These are phyloP conservation scores for Hydrotaea diabolus DNA, from an alignment of 2,888 invertebrate species.

Conservation along the genomic window DNA sequence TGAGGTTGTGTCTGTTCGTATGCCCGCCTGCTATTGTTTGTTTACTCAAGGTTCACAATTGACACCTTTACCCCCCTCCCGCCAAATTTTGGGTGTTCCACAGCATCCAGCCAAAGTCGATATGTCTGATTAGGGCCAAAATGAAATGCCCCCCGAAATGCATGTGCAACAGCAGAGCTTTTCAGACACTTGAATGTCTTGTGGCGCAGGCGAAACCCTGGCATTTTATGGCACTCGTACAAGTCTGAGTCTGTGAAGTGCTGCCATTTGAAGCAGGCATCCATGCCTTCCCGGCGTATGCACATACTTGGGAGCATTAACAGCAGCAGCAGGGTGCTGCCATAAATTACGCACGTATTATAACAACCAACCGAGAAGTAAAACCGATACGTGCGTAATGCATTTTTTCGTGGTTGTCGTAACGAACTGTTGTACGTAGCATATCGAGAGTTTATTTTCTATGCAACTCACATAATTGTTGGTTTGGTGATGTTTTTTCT, in stretches of 20 bases:
- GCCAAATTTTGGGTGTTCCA: slow-evolving; percentile 35
- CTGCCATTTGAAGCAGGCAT: not conserved
- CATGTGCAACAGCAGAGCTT: not conserved
- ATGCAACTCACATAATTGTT: slow-evolving; percentile 63
- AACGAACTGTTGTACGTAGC: too few relatives aligned
- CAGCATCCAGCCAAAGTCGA: slow-evolving; percentile 3
- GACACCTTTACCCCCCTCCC: too few relatives aligned
- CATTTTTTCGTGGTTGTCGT: slow-evolving; percentile 42
- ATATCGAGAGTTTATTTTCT: slow-evolving; percentile 38
- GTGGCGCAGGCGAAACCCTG: not conserved
- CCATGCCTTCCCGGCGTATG: not conserved
- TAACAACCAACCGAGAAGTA: slow-evolving; percentile 54
- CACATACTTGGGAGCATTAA: slow-evolving; percentile 9
- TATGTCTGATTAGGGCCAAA: not conserved
- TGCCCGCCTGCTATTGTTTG: slow-evolving; percentile 43
- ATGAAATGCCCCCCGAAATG: not conserved
- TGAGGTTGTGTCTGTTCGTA: not conserved
- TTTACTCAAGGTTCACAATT: slow-evolving; percentile 67
- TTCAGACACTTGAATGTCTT: slow-evolving; percentile 8
- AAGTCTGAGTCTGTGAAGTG: slow-evolving; percentile 17
- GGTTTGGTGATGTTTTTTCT: slow-evolving; percentile 49
- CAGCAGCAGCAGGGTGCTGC: slow-evolving; percentile 70
- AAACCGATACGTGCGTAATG: slow-evolving; percentile 63
- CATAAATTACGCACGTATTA: slow-evolving; percentile 70
- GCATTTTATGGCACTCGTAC: not conserved